Evolutionary conservation across 2,797 vertebrate genomes (phyloP), one percentile per base, ranked within the genome.

Genomic region (Lutra lutra): DNA sequence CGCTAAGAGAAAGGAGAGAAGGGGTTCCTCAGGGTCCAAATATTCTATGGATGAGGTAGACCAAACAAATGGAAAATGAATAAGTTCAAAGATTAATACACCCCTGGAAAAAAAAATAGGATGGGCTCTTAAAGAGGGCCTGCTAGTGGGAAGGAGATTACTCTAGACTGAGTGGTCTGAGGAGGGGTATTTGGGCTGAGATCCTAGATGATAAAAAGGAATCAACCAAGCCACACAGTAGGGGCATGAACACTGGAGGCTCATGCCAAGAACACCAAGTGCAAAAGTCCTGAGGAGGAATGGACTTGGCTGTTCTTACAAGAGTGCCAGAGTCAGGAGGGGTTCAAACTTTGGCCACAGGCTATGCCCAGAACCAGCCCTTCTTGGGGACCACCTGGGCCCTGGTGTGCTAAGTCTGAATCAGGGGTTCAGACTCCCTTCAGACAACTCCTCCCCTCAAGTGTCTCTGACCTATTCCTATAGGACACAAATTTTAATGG

Each of bases 401-500:
- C 29, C 77, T 85, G 1, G 1, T 54, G 10, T 72, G 3, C 20
- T 48, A 75, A 77, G 40, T 93, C 83, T 58, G 13, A 6, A 82
- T 43, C 54, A 82, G 46, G 32, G 2, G 3, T 72, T n/a, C 27
- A 79, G 40, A 93, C 78, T 80, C 48, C 27, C 27, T 72, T 12
- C 10, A 90, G 73, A 64, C 15, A 66, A 4, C 38, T 29, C 20
- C 68, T 64, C 35, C 2, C 18, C 46, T 7, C 40, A 95, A 70
- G 27, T 54, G 66, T 85, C 75, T 95, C 17, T 89, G 56, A 58
- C 20, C 11, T 82, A 25, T 84, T 92, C 38, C 35, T 35, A 58
- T 89, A 85, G 17, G 32, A 89, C 5, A 51, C 43, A 89, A 86
- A 88, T 73, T 85, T 97, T 64, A 85, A 77, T 90, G 43, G 15